A percentile compares a stretch with the other conserved stretches of the same genome.
Conservation (phyloP, 2,113 vertebrate species). For the Takifugu bimaculatus region DNA sequence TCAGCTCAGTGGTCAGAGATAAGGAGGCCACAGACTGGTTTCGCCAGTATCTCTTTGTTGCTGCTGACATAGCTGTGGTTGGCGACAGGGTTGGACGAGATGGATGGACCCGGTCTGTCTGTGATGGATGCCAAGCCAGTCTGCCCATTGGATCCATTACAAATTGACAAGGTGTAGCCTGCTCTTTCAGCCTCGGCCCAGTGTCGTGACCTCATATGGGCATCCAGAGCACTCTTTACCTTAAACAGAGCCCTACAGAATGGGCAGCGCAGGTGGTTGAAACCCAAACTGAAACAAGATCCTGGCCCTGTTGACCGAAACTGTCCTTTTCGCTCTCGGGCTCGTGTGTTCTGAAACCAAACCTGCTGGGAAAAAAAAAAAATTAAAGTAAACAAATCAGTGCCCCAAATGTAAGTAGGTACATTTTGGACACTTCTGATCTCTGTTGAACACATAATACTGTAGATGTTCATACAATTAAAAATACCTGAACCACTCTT, state of each 20-base stretch:
- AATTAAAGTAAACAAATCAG: conserved; percentile 6
- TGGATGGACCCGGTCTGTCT: conserved; percentile 61
- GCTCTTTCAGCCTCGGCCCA: conserved; percentile 96
- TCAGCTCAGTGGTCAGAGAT: conserved; percentile 82
- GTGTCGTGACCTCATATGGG: conserved; percentile 95
- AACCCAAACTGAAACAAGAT: conserved; percentile 69
- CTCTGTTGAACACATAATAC: not conserved
- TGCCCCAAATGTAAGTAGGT: not conserved
- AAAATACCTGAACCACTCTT: conserved; percentile 86
- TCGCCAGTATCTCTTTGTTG: conserved; percentile 51
- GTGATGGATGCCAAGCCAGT: conserved; percentile 60
- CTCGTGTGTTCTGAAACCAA: conserved; percentile 98
- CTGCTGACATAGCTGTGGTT: conserved; percentile 37
- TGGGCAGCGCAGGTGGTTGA: conserved; percentile 93
- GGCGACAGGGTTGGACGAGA: conserved; percentile 44
- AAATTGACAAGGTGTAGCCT: conserved; percentile 87
- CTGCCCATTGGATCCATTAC: conserved; percentile 82
- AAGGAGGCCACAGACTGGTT: conserved; percentile 81
- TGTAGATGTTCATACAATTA: not conserved
- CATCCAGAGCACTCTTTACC: conserved; percentile 94
- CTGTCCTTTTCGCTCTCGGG: conserved; percentile 95
- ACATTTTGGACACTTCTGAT: no score
- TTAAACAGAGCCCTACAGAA: conserved; percentile 98
- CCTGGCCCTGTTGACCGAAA: conserved; percentile 90
- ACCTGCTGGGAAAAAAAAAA: conserved; percentile 66